phyloP scores from a whole-genome alignment of 2,113 vertebrate species.

The Murina feae region DNA sequence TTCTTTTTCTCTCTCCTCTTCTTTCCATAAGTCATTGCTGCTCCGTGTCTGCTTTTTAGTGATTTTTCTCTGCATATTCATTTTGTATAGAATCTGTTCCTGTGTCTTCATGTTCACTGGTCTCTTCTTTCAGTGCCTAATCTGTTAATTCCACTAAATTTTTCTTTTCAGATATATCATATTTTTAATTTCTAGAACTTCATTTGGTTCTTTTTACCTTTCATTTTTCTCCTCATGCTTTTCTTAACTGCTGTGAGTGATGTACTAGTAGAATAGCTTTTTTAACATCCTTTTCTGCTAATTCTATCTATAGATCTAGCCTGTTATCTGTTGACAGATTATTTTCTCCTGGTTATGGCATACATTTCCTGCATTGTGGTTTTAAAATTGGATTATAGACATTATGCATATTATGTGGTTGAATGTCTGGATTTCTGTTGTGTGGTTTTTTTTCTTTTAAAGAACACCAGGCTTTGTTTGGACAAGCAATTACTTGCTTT shows the following conservation, averaged over 20 bases:
- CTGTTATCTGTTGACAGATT: background rate
- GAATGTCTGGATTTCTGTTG: background rate
- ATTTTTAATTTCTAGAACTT: background rate
- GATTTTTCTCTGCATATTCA: background rate
- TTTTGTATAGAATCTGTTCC: background rate
- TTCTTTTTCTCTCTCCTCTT: background rate
- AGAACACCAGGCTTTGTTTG: background rate
- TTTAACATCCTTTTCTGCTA: background rate
- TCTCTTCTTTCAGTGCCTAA: background rate
- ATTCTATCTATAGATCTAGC: background rate
- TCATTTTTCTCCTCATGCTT: background rate
- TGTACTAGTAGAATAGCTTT: background rate
- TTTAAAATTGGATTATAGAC: background rate
- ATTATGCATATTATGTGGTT: background rate
- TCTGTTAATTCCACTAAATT: background rate
- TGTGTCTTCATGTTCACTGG: background rate
- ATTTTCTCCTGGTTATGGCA: background rate
- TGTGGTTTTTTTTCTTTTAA: conserved; percentile 42
- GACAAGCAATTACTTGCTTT: background rate
- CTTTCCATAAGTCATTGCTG: background rate
- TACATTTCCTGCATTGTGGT: background rate
- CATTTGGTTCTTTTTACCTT: background rate
- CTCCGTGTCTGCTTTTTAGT: background rate
- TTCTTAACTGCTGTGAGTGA: background rate
- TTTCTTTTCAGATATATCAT: background rate